Evolutionary conservation across 2,797 vertebrate genomes (phyloP).

Genomic region (Gallinago solitaria): DNA sequence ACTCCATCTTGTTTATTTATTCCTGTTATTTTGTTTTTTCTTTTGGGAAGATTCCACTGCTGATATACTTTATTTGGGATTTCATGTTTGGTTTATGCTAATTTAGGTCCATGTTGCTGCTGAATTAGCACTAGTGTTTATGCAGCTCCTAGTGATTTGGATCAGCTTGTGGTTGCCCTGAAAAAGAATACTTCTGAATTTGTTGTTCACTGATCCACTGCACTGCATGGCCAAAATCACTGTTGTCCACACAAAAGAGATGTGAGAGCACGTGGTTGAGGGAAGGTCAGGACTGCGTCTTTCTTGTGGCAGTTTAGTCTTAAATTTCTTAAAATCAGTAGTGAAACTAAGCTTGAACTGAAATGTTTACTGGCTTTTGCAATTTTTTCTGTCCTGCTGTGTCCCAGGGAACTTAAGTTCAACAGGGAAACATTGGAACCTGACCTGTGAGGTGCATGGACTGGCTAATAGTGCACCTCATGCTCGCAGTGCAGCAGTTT

Average conservation of each 20-base stretch:
- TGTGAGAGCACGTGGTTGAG: fast-evolving
- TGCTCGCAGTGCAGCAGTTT: not conserved
- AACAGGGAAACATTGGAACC: not conserved
- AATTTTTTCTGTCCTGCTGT: not conserved
- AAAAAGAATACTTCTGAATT: not conserved
- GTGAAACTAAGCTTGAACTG: not conserved
- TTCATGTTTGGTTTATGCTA: not conserved
- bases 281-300: not conserved
- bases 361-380: not conserved
- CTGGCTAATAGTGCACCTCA: not conserved
- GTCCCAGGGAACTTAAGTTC: not conserved
- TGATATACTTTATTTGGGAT: not conserved
- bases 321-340: not conserved
- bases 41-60: not conserved
- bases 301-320: not conserved
- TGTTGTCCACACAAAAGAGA: not conserved
- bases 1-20: not conserved
- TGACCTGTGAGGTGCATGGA: not conserved
- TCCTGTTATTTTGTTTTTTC: not conserved
- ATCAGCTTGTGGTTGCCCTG: not conserved
- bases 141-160: not conserved
- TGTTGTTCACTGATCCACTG: not conserved
- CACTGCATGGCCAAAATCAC: not conserved
- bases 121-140: not conserved
- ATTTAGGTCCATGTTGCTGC: not conserved